phyloP scores from a whole-genome alignment of 2,888 invertebrate genomes.

The Axea sp. region DNA sequence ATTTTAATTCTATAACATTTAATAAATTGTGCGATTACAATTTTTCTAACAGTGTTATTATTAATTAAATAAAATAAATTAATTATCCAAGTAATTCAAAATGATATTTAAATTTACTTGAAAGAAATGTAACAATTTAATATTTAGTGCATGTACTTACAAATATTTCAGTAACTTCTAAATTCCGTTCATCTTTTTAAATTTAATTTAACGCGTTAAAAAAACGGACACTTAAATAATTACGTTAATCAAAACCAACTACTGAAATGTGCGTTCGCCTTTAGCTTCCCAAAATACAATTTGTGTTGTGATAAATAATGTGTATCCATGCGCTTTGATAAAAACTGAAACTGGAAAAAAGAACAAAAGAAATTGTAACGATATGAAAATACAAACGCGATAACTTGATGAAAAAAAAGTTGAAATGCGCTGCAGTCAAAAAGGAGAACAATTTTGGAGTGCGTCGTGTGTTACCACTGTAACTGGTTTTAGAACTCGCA shows the following conservation, averaged over 20 bases:
- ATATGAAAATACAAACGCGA: slow-evolving; percentile 24
- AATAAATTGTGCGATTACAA: too few species aligned
- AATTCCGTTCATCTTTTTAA: too few species aligned
- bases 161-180: too few species aligned
- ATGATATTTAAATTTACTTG: too few species aligned
- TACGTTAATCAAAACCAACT: slow-evolving; percentile 19
- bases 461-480: slow-evolving; percentile 47
- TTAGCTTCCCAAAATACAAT: slow-evolving; percentile 14
- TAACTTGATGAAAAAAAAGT: slow-evolving; percentile 22
- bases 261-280: not conserved
- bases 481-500: slow-evolving; percentile 55
- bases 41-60: too few species aligned
- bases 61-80: too few species aligned
- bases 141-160: too few species aligned
- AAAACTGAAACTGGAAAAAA: slow-evolving; percentile 11
- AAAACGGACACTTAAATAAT: slow-evolving; percentile 9
- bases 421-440: slow-evolving; percentile 13
- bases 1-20: too few species aligned
- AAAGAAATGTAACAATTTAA: too few species aligned
- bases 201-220: too few species aligned
- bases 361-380: slow-evolving; percentile 17
- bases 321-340: slow-evolving; percentile 3
- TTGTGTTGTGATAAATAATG: slow-evolving; percentile 26
- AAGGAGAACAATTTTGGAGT: slow-evolving; percentile 45
- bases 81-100: too few species aligned